A percentile compares a stretch with the other conserved stretches of the same genome.
These are phyloP conservation scores for Cinclus mexicanus DNA, from an alignment of 2,113 vertebrate species.

Conservation along the genomic window DNA sequence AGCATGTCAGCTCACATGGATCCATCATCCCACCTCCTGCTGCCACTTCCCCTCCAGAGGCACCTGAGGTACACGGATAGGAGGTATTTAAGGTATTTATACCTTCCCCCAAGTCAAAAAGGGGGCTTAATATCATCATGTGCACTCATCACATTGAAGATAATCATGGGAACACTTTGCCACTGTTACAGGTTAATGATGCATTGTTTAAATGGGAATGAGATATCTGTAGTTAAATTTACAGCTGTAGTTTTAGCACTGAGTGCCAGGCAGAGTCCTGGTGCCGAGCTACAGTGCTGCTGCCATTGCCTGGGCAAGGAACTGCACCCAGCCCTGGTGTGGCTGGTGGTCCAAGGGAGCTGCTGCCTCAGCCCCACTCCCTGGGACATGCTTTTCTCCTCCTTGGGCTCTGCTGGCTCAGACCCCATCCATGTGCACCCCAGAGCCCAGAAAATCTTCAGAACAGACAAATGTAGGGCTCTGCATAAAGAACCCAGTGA, in stretches of 20 bases:
- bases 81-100: conserved; percentile 5
- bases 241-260: not conserved
- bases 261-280: not conserved
- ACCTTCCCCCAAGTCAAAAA: not conserved
- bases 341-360: not conserved
- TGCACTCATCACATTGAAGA: not conserved
- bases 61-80: not conserved
- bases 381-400: not conserved
- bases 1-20: accelerated
- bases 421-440: not conserved
- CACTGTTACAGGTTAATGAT: conserved; percentile 21
- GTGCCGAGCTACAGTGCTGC: not conserved
- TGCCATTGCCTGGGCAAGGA: not conserved
- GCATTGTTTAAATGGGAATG: conserved; percentile 5
- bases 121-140: not conserved
- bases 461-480: too few species aligned
- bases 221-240: not conserved
- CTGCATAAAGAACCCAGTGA: not conserved
- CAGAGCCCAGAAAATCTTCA: not conserved
- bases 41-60: not conserved
- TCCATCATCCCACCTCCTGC: not conserved
- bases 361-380: not conserved
- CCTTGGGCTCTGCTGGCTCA: not conserved
- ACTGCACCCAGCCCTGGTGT: not conserved
- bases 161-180: not conserved